A percentile compares a stretch with the other conserved stretches of the same genome.
Conservation (phyloP, 2,113 vertebrate genomes). For the Eonycteris spelaea region DNA sequence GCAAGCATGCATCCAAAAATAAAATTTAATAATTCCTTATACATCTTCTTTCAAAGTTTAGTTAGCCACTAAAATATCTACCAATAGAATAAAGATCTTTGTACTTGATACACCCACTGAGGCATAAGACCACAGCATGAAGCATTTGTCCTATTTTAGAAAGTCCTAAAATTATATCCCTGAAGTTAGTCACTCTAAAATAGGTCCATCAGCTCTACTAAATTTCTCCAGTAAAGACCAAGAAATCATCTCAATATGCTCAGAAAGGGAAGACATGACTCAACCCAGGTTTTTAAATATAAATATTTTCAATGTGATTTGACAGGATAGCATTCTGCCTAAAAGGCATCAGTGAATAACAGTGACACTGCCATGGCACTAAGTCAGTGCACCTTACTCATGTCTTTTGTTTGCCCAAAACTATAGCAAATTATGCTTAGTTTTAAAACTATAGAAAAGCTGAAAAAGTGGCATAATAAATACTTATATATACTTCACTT, state of each 20-base stretch:
- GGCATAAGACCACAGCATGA: slow-evolving; percentile 51
- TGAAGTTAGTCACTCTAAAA: slow-evolving; percentile 51
- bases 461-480: background rate
- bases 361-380: accelerated
- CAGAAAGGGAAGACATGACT: background rate
- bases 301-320: background rate
- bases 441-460: background rate
- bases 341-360: background rate
- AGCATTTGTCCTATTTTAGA: slow-evolving; percentile 61
- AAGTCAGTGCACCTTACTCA: background rate
- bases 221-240: slow-evolving; percentile 20
- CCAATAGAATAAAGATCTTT: slow-evolving; percentile 6
- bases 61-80: slow-evolving; percentile 43
- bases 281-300: background rate
- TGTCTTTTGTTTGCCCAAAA: background rate
- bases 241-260: background rate
- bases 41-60: slow-evolving; percentile 11
- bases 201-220: background rate
- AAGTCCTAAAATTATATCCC: slow-evolving; percentile 63
- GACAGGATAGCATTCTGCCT: background rate
- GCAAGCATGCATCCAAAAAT: slow-evolving; percentile 49
- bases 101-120: slow-evolving; percentile 33
- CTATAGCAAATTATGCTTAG: background rate
- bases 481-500: background rate
- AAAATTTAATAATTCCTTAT: slow-evolving; percentile 49